Evolutionary conservation across 2,797 vertebrate species (phyloP).

Genomic region (Hydrophis major): DNA sequence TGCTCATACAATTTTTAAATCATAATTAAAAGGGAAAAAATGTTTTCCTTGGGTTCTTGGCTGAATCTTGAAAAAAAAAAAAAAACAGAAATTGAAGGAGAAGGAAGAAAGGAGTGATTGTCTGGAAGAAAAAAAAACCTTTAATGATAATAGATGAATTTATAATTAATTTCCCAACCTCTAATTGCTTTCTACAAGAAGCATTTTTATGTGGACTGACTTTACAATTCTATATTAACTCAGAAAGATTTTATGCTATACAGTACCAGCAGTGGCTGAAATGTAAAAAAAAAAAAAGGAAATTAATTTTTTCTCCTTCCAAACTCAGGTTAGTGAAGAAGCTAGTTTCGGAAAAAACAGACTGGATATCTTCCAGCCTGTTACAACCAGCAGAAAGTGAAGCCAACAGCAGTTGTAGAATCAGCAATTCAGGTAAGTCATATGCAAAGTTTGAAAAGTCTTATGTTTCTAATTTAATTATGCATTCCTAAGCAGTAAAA

Average conservation of each 20-base stretch:
- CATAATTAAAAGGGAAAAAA: background rate
- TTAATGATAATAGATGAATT: background rate
- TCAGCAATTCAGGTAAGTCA: conserved; percentile 70
- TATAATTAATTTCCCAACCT: background rate
- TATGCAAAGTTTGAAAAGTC: background rate
- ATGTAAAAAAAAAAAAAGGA: background rate
- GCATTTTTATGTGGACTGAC: background rate
- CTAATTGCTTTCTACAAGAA: background rate
- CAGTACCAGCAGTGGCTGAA: background rate
- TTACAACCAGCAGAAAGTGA: conserved; percentile 75
- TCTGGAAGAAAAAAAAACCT: background rate
- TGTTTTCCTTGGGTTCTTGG: background rate
- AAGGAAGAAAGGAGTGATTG: background rate
- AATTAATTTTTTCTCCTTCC: conserved; percentile 22
- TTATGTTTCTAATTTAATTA: background rate
- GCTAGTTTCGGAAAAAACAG: conserved; percentile 77
- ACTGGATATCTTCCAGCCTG: conserved; percentile 74
- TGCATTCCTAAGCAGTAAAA: background rate
- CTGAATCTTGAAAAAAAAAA: background rate
- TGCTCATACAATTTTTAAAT: background rate
- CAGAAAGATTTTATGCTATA: background rate
- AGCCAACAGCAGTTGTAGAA: conserved; percentile 60
- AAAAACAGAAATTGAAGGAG: background rate
- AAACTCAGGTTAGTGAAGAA: conserved; percentile 81
- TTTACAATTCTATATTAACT: background rate